These are phyloP conservation scores for Abrostola triplasia DNA, from an alignment of 2,888 invertebrate genomes.

Conservation along the genomic window DNA sequence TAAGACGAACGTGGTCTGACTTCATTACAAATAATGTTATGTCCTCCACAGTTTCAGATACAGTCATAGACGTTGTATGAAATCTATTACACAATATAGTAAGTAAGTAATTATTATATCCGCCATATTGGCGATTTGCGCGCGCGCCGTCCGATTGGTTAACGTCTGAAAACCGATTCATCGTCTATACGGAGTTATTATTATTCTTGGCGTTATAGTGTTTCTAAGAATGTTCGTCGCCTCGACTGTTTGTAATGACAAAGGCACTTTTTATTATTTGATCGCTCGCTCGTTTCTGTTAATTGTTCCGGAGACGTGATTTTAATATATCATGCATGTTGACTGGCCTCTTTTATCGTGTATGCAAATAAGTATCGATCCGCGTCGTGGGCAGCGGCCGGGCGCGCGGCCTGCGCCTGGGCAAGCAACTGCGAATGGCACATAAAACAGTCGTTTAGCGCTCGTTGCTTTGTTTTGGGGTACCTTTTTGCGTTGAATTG, in stretches of 20 bases:
- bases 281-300: constrained; percentile 84
- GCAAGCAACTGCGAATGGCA: constrained; percentile 53
- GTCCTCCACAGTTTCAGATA: constrained; percentile 51
- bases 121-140: constrained; percentile 72
- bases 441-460: constrained; percentile 65
- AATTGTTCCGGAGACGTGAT: constrained; percentile 86
- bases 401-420: constrained; percentile 41
- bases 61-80: constrained; percentile 46
- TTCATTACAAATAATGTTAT: constrained; percentile 41
- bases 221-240: constrained; percentile 76
- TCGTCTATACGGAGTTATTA: constrained; percentile 67
- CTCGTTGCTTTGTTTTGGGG: constrained; percentile 60
- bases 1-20: constrained; percentile 49
- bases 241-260: constrained; percentile 81
- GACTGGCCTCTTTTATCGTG: constrained; percentile 79
- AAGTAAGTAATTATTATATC: constrained; percentile 63
- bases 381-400: constrained; percentile 50
- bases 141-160: constrained; percentile 70
- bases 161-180: constrained; percentile 70
- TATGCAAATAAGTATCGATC: constrained; percentile 80
- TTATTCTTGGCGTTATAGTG: constrained; percentile 71
- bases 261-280: constrained; percentile 85
- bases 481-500: constrained; percentile 59
- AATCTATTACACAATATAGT: constrained; percentile 48
- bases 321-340: constrained; percentile 87